Evolutionary conservation across 2,797 vertebrate species (phyloP).

Genomic region (Myiothlypis chrysogaster): DNA sequence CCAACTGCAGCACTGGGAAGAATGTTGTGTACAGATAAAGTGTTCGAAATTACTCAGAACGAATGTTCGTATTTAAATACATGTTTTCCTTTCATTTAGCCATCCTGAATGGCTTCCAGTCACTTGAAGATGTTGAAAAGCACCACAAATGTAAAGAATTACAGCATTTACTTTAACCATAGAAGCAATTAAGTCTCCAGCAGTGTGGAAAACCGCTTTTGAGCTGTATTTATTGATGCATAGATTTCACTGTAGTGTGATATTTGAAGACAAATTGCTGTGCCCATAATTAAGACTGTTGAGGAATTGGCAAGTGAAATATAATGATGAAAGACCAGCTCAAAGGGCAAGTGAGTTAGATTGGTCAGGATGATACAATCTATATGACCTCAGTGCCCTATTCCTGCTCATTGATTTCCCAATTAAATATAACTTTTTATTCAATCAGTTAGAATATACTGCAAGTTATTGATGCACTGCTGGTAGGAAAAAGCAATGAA

Average conservation of each 20-base stretch:
- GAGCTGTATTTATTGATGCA: constrained; percentile 77
- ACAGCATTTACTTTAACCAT: constrained; percentile 62
- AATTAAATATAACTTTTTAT: constrained; percentile 75
- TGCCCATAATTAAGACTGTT: constrained; percentile 72
- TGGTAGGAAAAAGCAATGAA: constrained; percentile 38
- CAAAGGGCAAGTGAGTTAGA: constrained; percentile 67
- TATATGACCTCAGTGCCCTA: constrained; percentile 64
- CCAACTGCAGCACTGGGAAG: background rate
- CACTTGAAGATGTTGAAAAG: constrained; percentile 57
- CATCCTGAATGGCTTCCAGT: background rate
- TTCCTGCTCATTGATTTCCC: constrained; percentile 72
- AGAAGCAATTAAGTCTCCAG: constrained; percentile 76
- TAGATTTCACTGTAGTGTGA: constrained; percentile 74
- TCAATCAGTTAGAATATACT: constrained; percentile 69
- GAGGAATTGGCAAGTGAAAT: constrained; percentile 73
- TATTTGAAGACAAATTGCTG: constrained; percentile 79
- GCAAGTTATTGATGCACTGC: constrained; percentile 62
- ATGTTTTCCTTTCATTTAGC: constrained; percentile 19
- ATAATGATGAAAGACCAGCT: constrained; percentile 70
- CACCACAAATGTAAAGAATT: constrained; percentile 62
- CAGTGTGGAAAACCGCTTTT: constrained; percentile 75
- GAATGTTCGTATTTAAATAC: background rate
- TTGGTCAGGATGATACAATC: constrained; percentile 63
- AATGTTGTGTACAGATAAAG: constrained; percentile 35
- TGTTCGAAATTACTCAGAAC: background rate